Evolutionary conservation across 1,140 invertebrate species (phyloP), one percentile per base, ranked within the genome.

Genomic region (Caenorhabditis tropicalis): DNA sequence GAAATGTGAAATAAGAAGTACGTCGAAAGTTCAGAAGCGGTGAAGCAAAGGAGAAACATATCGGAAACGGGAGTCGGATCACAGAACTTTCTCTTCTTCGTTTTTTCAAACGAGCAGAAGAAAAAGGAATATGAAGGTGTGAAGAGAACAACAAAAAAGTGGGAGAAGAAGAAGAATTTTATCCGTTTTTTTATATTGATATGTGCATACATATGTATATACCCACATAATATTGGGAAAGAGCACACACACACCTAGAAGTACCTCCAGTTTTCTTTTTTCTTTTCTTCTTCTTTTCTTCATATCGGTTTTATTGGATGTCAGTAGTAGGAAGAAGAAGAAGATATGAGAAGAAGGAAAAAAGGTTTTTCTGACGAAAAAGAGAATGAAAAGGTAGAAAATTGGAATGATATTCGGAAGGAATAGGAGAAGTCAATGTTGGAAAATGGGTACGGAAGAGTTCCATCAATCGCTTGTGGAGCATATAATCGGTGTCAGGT

Each of bases 201-300:
- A 74, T 74, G 65, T 74, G 65, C 65, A 74, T 74, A 74, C 65
- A 74, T 74, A 74, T 74, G 65, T 74, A 74, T 74, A 74, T 46
- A 46, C 58, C 58, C 33, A 74, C 65, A 74, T 74, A 74, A 74
- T 74, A 74, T 74, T 74, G 27, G 36, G 5, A 36, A 46, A 74
- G 36, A 74, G 65, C 36, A 33, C 58, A 33, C 29, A 65, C 16
- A 65, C 58, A 58, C 53, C 53, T 58, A 58, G 53, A 58, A n/a
- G n/a, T n/a, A 58, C 53, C 53, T 58, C 31, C 31, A 65, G 58
- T 36, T 36, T 65, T 36, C 31, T 65, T 65, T 65, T 36, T 65
- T 58, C 53, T 58, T 65, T 31, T 65, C 36, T 65, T 36, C 36
- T 65, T 58, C 24, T 58, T 36, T 21, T 65, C 24, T 7, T 65